Evolutionary conservation across 2,113 vertebrate genomes (phyloP), one percentile per base, ranked within the genome.

Genomic region (Pipra filicauda): DNA sequence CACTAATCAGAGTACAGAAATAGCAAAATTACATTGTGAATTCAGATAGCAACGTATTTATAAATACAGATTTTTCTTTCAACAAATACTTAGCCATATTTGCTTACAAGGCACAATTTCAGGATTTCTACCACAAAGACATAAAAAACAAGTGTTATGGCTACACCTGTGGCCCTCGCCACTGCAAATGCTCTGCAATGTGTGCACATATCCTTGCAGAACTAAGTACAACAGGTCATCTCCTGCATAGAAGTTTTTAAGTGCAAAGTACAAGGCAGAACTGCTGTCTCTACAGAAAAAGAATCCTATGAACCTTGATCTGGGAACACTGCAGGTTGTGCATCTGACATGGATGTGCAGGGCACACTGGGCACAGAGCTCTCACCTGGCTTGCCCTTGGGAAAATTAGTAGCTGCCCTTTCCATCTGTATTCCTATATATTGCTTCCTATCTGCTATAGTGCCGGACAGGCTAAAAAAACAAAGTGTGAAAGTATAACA

Each of bases 341-440:
- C 1, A 2, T 8, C 51, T 23, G n/a, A 31, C 20, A 12, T 5
- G 2, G 7, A 27, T 6, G 5, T 18, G 41, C 26, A 4, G 2
- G 22, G 22, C 28, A 22, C 41, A 9, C 46, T 4, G 33, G 61
- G 24, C 35, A 35, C 27, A 4, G 16, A 64, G 15, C 52, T 52
- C 35, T 35, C 33, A 54, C 4, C 24, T 1, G 0, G 4, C 8
- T 30, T 24, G 26, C 21, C 37, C 64, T 31, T 17, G n/a, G 44
- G 23, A 71, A 55, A 52, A 16, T n/a, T 2, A 20, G 22, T 1
- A 76, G 35, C 33, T 66, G 27, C 23, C 9, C 19, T 15, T 80
- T 62, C 14, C 11, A 17, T 31, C 61, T 51, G 43, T 65, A 20
- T 5, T 52, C 14, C 37, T 57, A 0, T 12, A 9, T 26, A 17